A percentile compares a stretch with the other conserved stretches of the same genome.
Conservation (phyloP, 2,113 vertebrate genomes). For the Podiceps cristatus region DNA sequence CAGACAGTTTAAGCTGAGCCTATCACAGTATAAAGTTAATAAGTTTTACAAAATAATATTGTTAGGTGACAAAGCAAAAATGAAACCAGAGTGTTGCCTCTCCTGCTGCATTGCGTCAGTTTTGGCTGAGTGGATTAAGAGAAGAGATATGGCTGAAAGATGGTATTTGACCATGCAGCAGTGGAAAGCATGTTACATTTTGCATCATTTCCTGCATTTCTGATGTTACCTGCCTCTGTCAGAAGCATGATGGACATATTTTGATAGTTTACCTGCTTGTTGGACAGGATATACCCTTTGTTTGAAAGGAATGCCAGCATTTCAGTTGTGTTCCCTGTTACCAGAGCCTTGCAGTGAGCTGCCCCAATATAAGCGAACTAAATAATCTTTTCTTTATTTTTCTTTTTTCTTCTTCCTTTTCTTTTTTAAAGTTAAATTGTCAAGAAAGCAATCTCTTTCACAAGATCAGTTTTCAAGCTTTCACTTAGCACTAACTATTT, state of each 20-base stretch:
- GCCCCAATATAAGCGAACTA: not conserved
- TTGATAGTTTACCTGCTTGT: accelerated
- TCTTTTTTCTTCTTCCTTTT: accelerated
- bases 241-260: accelerated
- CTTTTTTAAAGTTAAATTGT: too few relatives aligned
- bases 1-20: not conserved
- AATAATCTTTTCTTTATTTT: not conserved
- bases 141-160: not conserved
- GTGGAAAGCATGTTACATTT: not conserved
- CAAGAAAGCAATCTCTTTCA: not conserved
- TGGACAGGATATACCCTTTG: not conserved
- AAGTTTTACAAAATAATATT: not conserved
- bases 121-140: not conserved
- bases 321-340: not conserved
- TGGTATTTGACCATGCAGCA: not conserved
- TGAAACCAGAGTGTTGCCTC: too few relatives aligned
- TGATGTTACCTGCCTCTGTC: not conserved
- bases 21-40: not conserved
- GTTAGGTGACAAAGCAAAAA: not conserved
- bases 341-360: not conserved
- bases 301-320: not conserved
- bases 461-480: not conserved
- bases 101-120: not conserved
- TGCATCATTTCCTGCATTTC: not conserved
- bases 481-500: not conserved